phyloP scores from a whole-genome alignment of 2,113 vertebrate genomes.

The Antechinus flavipes region DNA sequence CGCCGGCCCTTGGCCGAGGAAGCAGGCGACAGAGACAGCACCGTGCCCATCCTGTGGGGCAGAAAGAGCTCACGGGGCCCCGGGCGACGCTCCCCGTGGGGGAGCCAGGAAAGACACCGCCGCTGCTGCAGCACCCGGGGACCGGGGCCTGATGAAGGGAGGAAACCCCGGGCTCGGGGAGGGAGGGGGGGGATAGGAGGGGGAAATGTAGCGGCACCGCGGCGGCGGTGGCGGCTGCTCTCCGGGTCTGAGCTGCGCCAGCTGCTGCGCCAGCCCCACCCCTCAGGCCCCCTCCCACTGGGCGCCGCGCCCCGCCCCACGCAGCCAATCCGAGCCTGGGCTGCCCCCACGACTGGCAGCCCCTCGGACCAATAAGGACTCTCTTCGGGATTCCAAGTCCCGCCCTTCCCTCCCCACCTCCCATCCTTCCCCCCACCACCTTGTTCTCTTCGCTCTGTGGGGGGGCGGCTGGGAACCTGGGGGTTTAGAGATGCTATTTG shows the following conservation, averaged over 20 bases:
- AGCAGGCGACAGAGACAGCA: constrained; percentile 91
- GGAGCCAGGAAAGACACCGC: neutral
- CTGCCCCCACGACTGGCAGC: constrained; percentile 54
- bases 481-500: neutral
- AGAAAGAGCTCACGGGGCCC: constrained; percentile 75
- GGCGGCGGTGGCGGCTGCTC: constrained; percentile 54
- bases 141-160: constrained; percentile 40
- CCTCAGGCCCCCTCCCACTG: constrained; percentile 59
- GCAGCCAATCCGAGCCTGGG: constrained; percentile 63
- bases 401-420: constrained; percentile 33
- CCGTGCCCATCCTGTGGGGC: constrained; percentile 92
- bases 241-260: constrained; percentile 73
- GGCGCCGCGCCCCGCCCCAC: constrained; percentile 69
- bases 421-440: neutral
- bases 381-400: neutral
- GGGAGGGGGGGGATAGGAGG: constrained; percentile 57
- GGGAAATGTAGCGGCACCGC: constrained; percentile 34
- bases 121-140: constrained; percentile 52
- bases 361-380: constrained; percentile 38
- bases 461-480: neutral
- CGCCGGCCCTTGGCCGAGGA: constrained; percentile 83
- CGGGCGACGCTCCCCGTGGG: constrained; percentile 68
- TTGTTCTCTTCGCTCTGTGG: neutral
- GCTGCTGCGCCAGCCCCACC: constrained; percentile 80
- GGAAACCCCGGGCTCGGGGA: constrained; percentile 55